These are phyloP conservation scores for Aphodius sticticus DNA, from an alignment of 2,888 invertebrate species.

Conservation along the genomic window DNA sequence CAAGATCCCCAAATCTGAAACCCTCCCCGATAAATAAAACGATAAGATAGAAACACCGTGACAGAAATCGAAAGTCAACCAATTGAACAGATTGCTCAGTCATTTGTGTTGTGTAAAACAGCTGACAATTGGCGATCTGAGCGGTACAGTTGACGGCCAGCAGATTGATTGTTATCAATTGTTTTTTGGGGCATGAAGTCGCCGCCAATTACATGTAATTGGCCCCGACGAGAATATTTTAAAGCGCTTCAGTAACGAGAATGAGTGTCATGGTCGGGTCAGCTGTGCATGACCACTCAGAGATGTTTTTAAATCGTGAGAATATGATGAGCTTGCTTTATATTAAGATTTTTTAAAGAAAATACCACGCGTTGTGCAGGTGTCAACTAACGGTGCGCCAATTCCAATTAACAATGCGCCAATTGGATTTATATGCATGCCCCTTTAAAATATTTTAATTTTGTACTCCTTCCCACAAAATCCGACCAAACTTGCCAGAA, in stretches of 20 bases:
- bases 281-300: neutral
- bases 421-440: neutral
- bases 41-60: neutral
- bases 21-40: neutral
- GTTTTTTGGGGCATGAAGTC: neutral
- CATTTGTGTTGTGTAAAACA: neutral
- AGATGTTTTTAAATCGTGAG: neutral
- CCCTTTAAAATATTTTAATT: neutral
- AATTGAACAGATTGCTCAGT: neutral
- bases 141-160: neutral
- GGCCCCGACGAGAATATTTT: neutral
- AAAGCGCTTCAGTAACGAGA: neutral
- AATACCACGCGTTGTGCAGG: too few species aligned
- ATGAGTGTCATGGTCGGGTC: neutral
- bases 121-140: neutral
- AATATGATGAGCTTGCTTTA: neutral
- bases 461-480: neutral
- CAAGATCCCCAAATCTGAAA: neutral
- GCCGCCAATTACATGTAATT: neutral
- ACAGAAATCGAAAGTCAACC: neutral
- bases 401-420: too few species aligned
- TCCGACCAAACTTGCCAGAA: neutral
- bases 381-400: too few species aligned
- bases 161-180: neutral
- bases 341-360: too few species aligned